Percentiles rank a stretch among this genome's conserved stretches.
phyloP scores from a whole-genome alignment of 53 echinoderm and acorn worm genomes.

The Echinometra lucunter region DNA sequence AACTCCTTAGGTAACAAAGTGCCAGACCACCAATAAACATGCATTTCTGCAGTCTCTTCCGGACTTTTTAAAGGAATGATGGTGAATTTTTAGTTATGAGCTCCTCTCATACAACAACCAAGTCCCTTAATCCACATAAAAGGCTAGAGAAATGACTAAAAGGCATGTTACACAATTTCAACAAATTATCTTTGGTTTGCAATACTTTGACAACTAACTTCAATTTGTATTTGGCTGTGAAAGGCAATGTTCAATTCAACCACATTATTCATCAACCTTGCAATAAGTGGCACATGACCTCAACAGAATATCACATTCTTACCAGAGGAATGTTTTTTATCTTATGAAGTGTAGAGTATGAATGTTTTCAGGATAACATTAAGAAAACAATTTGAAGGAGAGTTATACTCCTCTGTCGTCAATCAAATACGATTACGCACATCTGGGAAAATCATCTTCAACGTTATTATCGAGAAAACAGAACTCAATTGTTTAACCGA shows the following conservation, averaged over 20 bases:
- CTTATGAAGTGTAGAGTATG: neutral
- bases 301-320: neutral
- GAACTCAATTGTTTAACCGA: too few species aligned
- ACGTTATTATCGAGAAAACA: too few species aligned
- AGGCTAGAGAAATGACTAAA: neutral
- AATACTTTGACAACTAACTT: slow-evolving; percentile 22
- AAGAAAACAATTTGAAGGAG: neutral
- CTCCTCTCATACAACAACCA: neutral
- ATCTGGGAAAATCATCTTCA: too few species aligned
- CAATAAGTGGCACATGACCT: neutral
- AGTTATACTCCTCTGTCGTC: too few species aligned
- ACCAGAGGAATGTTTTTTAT: neutral
- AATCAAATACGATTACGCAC: too few species aligned
- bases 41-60: neutral
- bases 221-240: neutral
- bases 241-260: neutral
- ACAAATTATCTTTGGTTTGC: slow-evolving; percentile 31
- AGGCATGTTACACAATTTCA: neutral
- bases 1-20: neutral
- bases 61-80: neutral
- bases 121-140: neutral
- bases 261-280: neutral
- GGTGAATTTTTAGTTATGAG: neutral
- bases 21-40: neutral
- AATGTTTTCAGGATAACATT: neutral